phyloP scores from a whole-genome alignment of 2,888 invertebrate species.

The Pheosia tremula region DNA sequence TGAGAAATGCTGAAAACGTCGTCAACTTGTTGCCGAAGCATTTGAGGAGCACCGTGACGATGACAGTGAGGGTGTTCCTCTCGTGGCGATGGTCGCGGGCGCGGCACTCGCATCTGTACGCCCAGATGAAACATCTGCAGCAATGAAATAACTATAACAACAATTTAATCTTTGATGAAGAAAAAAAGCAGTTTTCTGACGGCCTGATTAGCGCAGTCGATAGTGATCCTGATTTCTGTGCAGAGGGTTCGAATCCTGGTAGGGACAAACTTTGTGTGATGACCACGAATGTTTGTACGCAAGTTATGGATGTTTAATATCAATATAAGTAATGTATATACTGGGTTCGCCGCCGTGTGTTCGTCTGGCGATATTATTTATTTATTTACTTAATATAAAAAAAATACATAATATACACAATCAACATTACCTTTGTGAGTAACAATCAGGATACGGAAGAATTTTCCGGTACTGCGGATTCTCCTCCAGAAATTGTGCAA shows the following conservation, averaged over 20 bases:
- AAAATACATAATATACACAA: too few species aligned
- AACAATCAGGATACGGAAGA: conserved; percentile 62
- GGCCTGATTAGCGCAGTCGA: too few species aligned
- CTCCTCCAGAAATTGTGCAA: conserved; percentile 43
- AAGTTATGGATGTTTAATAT: too few species aligned
- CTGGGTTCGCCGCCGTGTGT: too few species aligned
- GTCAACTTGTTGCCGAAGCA: conserved; percentile 54
- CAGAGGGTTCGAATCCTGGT: too few species aligned
- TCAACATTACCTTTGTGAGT: conserved; percentile 57
- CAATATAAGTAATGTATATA: too few species aligned
- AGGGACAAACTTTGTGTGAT: too few species aligned
- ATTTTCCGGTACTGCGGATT: conserved; percentile 39
- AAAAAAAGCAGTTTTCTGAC: neutral
- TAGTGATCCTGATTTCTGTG: too few species aligned
- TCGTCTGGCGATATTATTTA: too few species aligned
- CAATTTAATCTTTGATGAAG: too few species aligned
- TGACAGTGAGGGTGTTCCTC: conserved; percentile 58
- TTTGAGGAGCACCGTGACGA: conserved; percentile 49
- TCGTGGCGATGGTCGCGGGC: conserved; percentile 60
- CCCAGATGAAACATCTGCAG: conserved; percentile 71
- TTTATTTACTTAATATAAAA: too few species aligned
- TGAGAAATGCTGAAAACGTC: conserved; percentile 50
- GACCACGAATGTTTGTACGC: too few species aligned
- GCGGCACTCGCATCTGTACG: conserved; percentile 69
- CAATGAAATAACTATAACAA: neutral